A percentile compares a stretch with the other conserved stretches of the same genome.
Conservation (phyloP, 2,113 vertebrate genomes). For the Melospiza georgiana region DNA sequence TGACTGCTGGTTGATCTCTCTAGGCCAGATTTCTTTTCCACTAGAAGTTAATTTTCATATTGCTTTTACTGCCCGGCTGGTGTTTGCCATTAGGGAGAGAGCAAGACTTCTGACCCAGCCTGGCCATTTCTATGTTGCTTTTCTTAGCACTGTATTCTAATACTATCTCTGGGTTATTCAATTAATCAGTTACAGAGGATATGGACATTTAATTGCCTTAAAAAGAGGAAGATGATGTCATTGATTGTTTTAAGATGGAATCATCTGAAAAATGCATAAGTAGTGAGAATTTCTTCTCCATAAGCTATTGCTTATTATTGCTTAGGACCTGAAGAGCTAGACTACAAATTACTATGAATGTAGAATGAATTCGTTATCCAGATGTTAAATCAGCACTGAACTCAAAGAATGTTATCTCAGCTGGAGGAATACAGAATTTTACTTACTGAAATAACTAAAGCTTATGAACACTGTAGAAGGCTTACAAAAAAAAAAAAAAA, state of each 20-base stretch:
- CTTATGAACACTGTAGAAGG: background rate
- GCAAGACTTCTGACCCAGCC: background rate
- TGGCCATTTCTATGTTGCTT: background rate
- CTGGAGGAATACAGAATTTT: conserved; percentile 35
- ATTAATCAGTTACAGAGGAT: background rate
- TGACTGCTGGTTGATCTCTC: background rate
- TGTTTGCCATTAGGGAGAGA: background rate
- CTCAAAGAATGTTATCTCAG: conserved; percentile 31
- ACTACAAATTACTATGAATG: background rate
- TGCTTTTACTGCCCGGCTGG: background rate
- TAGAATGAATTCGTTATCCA: conserved; percentile 28
- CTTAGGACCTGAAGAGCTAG: background rate
- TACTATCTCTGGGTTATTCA: background rate
- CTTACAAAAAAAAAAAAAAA: background rate
- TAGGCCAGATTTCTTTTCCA: background rate
- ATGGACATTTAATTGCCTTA: background rate
- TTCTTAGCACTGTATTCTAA: background rate
- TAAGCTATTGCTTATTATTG: background rate
- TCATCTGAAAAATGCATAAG: background rate
- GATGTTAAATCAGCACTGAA: conserved; percentile 28
- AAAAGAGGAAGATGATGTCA: conserved; percentile 2
- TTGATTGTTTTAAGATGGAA: conserved; percentile 29
- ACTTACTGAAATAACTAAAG: background rate
- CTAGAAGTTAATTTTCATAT: background rate
- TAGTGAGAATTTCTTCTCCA: background rate